Evolutionary conservation across 2,888 invertebrate species (phyloP), one percentile per base, ranked within the genome.

Genomic region (Balanococcus diminutus): DNA sequence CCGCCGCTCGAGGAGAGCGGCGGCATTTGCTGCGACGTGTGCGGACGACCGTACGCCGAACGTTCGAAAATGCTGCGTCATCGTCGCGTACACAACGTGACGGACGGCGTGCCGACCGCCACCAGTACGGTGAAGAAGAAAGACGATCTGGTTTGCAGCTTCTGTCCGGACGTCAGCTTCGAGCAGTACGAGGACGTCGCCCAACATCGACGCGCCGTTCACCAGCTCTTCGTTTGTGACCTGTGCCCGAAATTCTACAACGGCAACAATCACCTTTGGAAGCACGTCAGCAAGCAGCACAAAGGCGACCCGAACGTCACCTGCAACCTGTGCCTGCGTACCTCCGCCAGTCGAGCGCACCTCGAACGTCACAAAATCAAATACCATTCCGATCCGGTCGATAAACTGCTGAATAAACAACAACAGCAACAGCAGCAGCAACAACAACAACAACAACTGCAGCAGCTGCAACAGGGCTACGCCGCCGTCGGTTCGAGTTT

Each of bases 241-340:
- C 89, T 93, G 8, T 93, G 93, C 88, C 91, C 91, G 87, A 93
- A 93, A 88, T 92, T 91, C 87, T 93, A 93, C 88, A 92, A 92
- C 0, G 89, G 92, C 14, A 92, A 92, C 31, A 92, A 92, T 11
- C 92, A 92, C 88, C 88, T 93, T 14, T 92, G 92, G 92, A 93
- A 93, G 88, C 93, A 93, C 88, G 92, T 92, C 0, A 92, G 92
- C 88, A 90, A 92, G 67, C 90, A 92, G 14, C 92, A 92, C 88
- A 91, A 91, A 88, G 92, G 92, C 16, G 92, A 93, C 88, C 91
- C 91, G n/a, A 92, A 92, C 86, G 91, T 93, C 6, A 92, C 92
- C 0, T 93, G 93, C 88, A 91, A 91, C 61, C 89, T 92, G 72
- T 93, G 93, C 88, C 89, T 91, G 87, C 92, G 92, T 88, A 92